A percentile compares a stretch with the other conserved stretches of the same genome.
Conservation (phyloP, 2,888 invertebrate genomes). For the Eupeodes latifasciatus region DNA sequence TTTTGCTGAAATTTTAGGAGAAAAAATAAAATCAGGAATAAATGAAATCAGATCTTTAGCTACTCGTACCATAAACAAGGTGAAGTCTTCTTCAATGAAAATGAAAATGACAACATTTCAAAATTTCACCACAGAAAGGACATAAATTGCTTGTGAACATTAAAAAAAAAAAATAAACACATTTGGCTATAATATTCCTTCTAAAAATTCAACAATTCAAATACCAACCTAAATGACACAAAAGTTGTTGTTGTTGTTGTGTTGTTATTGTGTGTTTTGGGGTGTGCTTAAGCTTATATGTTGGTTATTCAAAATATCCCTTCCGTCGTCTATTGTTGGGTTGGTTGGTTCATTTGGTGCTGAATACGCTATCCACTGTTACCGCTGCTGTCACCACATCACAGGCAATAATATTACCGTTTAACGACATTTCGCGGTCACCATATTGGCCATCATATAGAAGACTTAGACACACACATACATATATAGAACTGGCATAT, state of each 20-base stretch:
- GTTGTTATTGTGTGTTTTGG: neutral
- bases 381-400: constrained; percentile 29
- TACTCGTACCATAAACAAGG: too few species aligned
- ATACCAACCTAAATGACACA: constrained; percentile 39
- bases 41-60: neutral
- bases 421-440: constrained; percentile 75
- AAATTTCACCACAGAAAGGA: neutral
- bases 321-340: neutral
- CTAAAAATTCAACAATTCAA: constrained; percentile 35
- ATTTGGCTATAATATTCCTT: neutral
- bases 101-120: neutral
- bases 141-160: neutral
- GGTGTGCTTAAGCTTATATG: neutral
- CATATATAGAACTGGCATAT: constrained; percentile 27
- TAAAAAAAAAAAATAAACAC: constrained; percentile 25
- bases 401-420: constrained; percentile 66
- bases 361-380: neutral
- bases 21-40: neutral
- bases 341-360: neutral
- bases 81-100: neutral
- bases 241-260: neutral
- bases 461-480: too few species aligned
- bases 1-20: neutral
- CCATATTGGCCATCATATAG: constrained; percentile 34
- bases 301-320: constrained; percentile 53